Conservation (phyloP, 2,797 vertebrate genomes). For the Bradypodion pumilum region DNA sequence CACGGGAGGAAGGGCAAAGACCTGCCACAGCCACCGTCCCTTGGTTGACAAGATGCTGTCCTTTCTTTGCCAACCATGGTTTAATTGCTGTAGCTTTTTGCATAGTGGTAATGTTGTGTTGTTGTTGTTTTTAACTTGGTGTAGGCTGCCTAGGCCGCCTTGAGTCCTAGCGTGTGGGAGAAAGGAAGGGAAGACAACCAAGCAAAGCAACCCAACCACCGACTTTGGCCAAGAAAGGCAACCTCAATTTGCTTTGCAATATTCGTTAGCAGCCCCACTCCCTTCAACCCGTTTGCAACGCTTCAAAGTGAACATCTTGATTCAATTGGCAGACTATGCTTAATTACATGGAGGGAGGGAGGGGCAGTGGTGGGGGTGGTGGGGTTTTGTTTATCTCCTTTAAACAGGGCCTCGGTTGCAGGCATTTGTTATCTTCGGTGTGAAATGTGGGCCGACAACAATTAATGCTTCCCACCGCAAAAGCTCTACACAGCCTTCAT, state of each 20-base stretch:
- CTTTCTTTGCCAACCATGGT: too few species aligned
- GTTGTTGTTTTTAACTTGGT: too few species aligned
- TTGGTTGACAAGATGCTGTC: too few species aligned
- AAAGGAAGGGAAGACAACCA: too few species aligned
- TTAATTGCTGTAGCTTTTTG: too few species aligned
- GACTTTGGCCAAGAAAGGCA: too few species aligned
- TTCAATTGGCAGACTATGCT: slow-evolving; percentile 65
- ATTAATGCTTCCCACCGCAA: slow-evolving; percentile 76
- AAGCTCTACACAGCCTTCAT: slow-evolving; percentile 56
- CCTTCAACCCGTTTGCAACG: slow-evolving; percentile 47
- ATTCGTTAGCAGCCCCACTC: slow-evolving; percentile 52
- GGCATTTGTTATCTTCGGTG: slow-evolving; percentile 80
- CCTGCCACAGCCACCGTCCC: too few species aligned
- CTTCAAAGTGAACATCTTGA: slow-evolving; percentile 47
- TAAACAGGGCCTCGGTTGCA: slow-evolving; percentile 65
- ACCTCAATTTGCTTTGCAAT: not conserved
- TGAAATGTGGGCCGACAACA: slow-evolving; percentile 85
- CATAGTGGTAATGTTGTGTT: too few species aligned
- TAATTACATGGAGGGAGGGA: slow-evolving; percentile 62
- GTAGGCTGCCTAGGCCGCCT: too few species aligned
- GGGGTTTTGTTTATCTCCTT: slow-evolving; percentile 74
- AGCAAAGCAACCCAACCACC: too few species aligned
- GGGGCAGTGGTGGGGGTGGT: not conserved
- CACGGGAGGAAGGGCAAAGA: too few species aligned
- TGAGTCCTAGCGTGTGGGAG: too few species aligned